phyloP scores from a whole-genome alignment of 2,888 invertebrate species.

The Eremobia ochroleuca region DNA sequence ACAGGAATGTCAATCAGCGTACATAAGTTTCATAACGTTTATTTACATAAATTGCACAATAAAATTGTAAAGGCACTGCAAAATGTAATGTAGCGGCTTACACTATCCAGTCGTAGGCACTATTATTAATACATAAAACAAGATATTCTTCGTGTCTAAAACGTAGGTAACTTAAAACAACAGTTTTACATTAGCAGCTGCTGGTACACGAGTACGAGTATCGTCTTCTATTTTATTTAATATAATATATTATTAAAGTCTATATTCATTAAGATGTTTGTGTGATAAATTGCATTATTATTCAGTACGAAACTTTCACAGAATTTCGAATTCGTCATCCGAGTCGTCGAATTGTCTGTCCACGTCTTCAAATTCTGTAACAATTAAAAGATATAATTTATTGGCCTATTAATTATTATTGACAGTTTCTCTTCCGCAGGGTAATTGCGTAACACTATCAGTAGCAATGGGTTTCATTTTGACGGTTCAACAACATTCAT shows the following conservation, averaged over 20 bases:
- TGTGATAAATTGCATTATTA: constrained; percentile 52
- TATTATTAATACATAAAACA: constrained; percentile 49
- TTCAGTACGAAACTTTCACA: constrained; percentile 87
- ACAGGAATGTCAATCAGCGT: constrained; percentile 71
- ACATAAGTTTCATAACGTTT: constrained; percentile 41
- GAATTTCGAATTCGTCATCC: constrained; percentile 96
- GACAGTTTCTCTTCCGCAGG: too few species aligned
- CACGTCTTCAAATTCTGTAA: constrained; percentile 92
- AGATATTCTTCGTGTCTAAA: constrained; percentile 30
- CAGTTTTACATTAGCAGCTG: constrained; percentile 54
- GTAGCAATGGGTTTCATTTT: too few species aligned
- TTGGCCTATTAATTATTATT: neutral
- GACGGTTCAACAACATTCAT: too few species aligned
- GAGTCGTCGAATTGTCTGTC: constrained; percentile 93
- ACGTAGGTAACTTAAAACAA: constrained; percentile 55
- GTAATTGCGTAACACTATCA: too few species aligned
- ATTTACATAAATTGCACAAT: constrained; percentile 69
- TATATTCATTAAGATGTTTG: constrained; percentile 59
- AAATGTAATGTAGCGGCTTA: constrained; percentile 70
- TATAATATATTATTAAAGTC: constrained; percentile 48
- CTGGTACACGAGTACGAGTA: constrained; percentile 65
- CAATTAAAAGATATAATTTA: constrained; percentile 62
- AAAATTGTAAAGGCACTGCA: constrained; percentile 78
- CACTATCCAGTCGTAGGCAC: constrained; percentile 64
- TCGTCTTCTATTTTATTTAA: constrained; percentile 45